Conservation (phyloP, 2,797 vertebrate species). For the Alfaro cultratus region DNA sequence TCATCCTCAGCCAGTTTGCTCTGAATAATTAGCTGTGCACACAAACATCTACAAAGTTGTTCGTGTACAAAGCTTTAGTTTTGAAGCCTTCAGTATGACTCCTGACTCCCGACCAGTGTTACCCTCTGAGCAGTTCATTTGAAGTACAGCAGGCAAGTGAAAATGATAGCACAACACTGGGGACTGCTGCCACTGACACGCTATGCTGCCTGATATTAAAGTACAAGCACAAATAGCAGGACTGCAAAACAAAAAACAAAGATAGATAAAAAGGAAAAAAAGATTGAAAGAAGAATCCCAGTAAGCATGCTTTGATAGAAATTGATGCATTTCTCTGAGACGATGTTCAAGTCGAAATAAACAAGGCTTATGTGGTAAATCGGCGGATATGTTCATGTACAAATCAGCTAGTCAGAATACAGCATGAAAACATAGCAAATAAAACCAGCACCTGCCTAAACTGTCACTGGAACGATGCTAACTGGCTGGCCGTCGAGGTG, state of each 20-base stretch:
- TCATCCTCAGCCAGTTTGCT: conserved; percentile 25
- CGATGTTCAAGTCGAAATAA: neutral
- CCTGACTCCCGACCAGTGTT: conserved; percentile 44
- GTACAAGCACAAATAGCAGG: conserved; percentile 6
- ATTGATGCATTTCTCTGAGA: neutral
- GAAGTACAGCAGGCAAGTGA: conserved; percentile 60
- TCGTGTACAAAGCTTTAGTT: conserved; percentile 36
- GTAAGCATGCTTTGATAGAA: neutral
- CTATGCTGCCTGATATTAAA: conserved; percentile 31
- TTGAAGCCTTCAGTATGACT: conserved; percentile 45
- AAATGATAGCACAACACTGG: conserved; percentile 46
- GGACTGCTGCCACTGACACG: conserved; percentile 34
- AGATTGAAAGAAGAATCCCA: conserved; percentile 2
- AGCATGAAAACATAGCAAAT: neutral
- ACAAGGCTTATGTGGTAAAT: neutral
- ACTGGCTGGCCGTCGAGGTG: neutral
- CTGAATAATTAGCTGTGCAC: conserved; percentile 8
- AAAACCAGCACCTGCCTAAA: neutral
- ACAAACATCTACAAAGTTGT: conserved; percentile 3
- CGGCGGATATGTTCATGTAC: neutral
- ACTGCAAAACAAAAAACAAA: neutral
- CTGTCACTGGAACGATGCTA: neutral
- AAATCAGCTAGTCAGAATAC: neutral
- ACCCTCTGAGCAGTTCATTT: conserved; percentile 57
- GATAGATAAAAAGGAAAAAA: neutral